Base-by-base conservation (phyloP, 2,113 vertebrate species). In the Oceanites oceanicus region DNA sequence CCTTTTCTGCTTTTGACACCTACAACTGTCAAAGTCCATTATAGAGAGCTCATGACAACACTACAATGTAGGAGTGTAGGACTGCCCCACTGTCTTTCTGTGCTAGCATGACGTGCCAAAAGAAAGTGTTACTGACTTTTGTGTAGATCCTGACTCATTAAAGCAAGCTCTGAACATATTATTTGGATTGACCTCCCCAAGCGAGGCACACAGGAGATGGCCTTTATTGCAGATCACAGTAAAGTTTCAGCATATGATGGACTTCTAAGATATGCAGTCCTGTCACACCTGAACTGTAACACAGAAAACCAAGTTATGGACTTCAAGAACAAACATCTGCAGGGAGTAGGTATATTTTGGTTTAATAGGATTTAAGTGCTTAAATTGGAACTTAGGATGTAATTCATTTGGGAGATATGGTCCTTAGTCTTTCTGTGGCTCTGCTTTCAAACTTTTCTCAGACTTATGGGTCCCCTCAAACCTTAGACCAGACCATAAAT, bases 381-480 rank as follows among this genome's bases (percentile, higher is more conserved):
- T 81, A 62, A 47, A 44, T 4, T 81, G 20, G 34, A 73, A 59
- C 0, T 45, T 65, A 47, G 32, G 19, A 19, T 36, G 16, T 11
- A 70, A 65, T 78, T 82, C 4, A 17, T 65, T 70, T 62, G 14
- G 49, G 10, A 85, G 1, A 85, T 61, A 58, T 10, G 22, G 30
- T 49, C 4, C 14, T 61, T 66, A 32, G 26, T 55, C 20, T 22
- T 59, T 58, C 38, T 0, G 0, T 30, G 13, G 10, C 1, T 84
- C 53, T 56, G 16, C 68, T 86, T 76, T 59, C 45, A 82, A 4
- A 21, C 34, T 78, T 32, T 63, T 40, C 6, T 86, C 47, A 59
- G 21, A 38, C 6, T 65, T 77, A 32, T 4, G 18, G 7, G 14
- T 65, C 17, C 6, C 22, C 10, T 59, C 16, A 84, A 85, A 56